Evolutionary conservation across 53 echinoderm and acorn worm species (phyloP), one percentile per base, ranked within the genome.

Genomic region (Holothuria leucospilota): DNA sequence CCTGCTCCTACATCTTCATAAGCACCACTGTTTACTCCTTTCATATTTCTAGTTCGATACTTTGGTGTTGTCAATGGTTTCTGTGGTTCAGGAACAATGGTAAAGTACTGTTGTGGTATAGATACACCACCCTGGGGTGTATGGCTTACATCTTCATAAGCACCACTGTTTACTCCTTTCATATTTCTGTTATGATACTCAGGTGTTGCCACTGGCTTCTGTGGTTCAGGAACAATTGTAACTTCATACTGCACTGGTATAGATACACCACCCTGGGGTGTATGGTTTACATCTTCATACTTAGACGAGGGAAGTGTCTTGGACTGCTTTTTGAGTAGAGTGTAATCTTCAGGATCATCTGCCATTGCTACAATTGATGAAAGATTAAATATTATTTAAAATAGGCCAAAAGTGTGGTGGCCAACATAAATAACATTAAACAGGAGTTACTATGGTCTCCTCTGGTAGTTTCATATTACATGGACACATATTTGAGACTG

Each of bases 321-420:
- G 71, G 71, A 70, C 40, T 70, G 71, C 12, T 30, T 21, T 18
- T 70, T 6, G 15, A 70, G 38, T 39, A 39, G 20, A 39, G 38
- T 70, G 71, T 70, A 70, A 70, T 70, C 71, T 70, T 14, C 71
- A 39, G 13, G 14, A 70, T 39, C 71, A 70, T 70, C 71, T 39
- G 71, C 40, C 13, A 70, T 40, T 70, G 38, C 71, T 70, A 30
- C 4, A 15, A 70, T 26, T 20, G 13, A 65, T 28, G 21, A 26
- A 8, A 65, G 29, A 20, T 11, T 3, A 26, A 24, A 65, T 34
- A 3, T 34, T 34, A 34, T 34, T 1, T 34, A 34, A 34, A 34
- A 34, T 34, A 2, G 34, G 34, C 34, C 1, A 3, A 3, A 34
- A 34, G 34, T 34, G 34, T 34, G 3, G 3, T 34, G 3, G 34